A percentile compares a stretch with the other conserved stretches of the same genome.
These are phyloP conservation scores for Aythya baeri DNA, from an alignment of 2,113 vertebrate species.

Conservation along the genomic window DNA sequence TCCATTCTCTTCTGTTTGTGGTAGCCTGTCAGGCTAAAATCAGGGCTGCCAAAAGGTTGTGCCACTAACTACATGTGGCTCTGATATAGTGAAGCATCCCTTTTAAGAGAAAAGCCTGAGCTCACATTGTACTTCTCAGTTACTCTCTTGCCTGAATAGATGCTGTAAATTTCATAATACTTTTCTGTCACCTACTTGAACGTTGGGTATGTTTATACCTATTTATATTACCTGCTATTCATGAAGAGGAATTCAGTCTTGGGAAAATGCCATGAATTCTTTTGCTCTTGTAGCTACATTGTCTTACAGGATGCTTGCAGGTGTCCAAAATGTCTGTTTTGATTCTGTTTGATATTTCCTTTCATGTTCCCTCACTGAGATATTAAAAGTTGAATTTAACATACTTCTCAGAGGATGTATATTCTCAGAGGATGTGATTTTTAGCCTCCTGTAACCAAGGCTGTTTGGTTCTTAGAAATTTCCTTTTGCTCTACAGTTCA, in stretches of 20 bases:
- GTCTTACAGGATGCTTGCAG: not conserved
- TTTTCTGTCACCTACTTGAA: not conserved
- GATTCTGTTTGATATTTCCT: not conserved
- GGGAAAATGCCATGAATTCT: not conserved
- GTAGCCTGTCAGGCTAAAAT: not conserved
- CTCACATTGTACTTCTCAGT: not conserved
- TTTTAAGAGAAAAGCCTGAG: not conserved
- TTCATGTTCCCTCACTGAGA: not conserved
- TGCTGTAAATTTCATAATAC: not conserved
- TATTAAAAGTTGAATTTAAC: not conserved
- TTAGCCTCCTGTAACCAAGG: not conserved
- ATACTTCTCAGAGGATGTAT: not conserved
- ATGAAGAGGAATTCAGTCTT: not conserved
- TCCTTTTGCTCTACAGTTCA: not conserved
- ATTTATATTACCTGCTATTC: not conserved
- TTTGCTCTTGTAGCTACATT: not conserved
- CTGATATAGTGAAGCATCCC: not conserved
- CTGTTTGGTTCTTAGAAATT: not conserved
- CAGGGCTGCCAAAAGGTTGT: not conserved
- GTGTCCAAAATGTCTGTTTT: not conserved
- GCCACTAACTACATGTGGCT: rapidly evolving
- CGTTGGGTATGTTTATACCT: not conserved
- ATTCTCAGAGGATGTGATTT: not conserved
- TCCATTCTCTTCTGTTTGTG: not conserved
- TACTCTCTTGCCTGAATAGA: not conserved